A percentile compares a stretch with the other conserved stretches of the same genome.
phyloP scores from a whole-genome alignment of 2,797 vertebrate species.

The Halcyon chelicuti region DNA sequence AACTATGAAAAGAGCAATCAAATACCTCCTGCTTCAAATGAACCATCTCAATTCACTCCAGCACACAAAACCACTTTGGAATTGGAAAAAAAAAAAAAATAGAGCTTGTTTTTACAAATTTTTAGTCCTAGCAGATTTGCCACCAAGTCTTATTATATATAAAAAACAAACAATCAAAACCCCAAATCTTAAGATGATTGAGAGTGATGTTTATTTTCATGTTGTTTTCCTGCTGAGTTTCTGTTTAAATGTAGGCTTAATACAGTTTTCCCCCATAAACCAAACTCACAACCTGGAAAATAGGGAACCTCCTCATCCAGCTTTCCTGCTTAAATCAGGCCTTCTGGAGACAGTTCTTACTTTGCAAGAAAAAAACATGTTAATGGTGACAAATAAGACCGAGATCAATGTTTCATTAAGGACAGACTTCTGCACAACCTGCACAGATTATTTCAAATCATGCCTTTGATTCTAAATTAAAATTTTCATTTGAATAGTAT shows the following conservation, averaged over 20 bases:
- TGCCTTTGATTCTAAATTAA: slow-evolving; percentile 20
- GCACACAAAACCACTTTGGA: slow-evolving; percentile 37
- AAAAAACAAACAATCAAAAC: neutral
- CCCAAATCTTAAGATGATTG: neutral
- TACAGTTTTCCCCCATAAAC: neutral
- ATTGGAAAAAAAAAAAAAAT: neutral
- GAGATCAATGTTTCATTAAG: slow-evolving; percentile 56
- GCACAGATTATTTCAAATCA: slow-evolving; percentile 27
- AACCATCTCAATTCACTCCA: slow-evolving; percentile 35
- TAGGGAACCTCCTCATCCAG: neutral
- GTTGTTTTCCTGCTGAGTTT: neutral
- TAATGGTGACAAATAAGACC: slow-evolving; percentile 16
- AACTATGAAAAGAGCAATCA: slow-evolving; percentile 42
- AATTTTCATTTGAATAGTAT: slow-evolving; percentile 34
- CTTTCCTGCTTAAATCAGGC: slow-evolving; percentile 22
- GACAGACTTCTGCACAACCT: neutral
- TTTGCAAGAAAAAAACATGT: neutral
- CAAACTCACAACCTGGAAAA: neutral
- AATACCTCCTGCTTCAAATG: slow-evolving; percentile 49
- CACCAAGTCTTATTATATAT: neutral
- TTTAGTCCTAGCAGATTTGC: slow-evolving; percentile 30
- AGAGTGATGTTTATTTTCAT: neutral
- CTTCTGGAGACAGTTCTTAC: slow-evolving; percentile 25
- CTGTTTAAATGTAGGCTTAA: slow-evolving; percentile 24
- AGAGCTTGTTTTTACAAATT: neutral